A percentile compares a stretch with the other conserved stretches of the same genome.
Evolutionary conservation across 37 sponge, comb jelly and placozoan genomes (phyloP).

Genomic region (Geodia barretti): DNA sequence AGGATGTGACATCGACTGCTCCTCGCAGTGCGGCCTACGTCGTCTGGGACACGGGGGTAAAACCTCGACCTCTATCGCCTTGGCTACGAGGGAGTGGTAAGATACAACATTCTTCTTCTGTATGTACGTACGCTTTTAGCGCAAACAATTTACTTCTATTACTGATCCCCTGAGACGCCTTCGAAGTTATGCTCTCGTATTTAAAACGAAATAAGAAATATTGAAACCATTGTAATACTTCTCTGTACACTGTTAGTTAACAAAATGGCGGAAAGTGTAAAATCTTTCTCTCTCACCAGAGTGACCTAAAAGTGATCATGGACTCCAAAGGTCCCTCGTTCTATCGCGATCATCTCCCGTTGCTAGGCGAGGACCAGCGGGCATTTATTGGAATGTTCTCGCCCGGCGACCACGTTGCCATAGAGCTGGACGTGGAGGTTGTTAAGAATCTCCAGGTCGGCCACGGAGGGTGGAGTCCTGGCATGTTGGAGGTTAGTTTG

Average conservation of each 20-base stretch:
- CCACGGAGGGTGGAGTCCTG: constrained; percentile 85
- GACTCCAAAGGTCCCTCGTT: constrained; percentile 70
- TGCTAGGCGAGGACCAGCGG: constrained; percentile 67
- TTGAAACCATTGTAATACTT: no score
- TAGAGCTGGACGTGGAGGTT: constrained; percentile 47
- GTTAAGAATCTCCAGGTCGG: constrained; percentile 65
- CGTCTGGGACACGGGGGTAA: constrained; percentile 67
- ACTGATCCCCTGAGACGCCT: not conserved
- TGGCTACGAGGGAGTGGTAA: constrained; percentile 84
- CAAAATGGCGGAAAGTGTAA: not conserved
- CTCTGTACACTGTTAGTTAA: no score
- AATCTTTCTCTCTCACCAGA: constrained; percentile 35
- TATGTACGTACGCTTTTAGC: no score
- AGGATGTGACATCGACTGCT: constrained; percentile 48
- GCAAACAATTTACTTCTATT: no score
- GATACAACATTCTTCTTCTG: no score
- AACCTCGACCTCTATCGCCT: constrained; percentile 85
- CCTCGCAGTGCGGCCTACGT: constrained; percentile 80
- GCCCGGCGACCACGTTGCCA: constrained; percentile 66
- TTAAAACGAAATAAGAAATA: no score
- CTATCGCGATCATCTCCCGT: constrained; percentile 82
- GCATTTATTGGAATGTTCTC: constrained; percentile 5
- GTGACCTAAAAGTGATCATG: constrained; percentile 69
- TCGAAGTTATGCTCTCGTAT: not conserved
- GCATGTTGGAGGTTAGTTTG: constrained; percentile 80